Evolutionary conservation across 2,797 vertebrate species (phyloP), one percentile per base, ranked within the genome.

Genomic region (Poecile montanus): DNA sequence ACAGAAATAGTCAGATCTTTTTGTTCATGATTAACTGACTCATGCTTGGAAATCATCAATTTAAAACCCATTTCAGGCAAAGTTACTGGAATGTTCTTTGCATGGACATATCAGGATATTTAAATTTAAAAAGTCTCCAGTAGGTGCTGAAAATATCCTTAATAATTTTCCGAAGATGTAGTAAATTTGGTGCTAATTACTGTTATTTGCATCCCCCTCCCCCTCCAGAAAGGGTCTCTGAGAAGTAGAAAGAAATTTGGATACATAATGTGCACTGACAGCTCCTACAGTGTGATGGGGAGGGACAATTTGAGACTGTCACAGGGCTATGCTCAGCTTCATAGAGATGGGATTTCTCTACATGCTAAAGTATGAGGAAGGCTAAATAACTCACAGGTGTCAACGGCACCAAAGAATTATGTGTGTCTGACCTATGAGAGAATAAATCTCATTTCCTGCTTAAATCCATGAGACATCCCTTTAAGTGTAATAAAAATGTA

Each of bases 341-440:
- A 63, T 86, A 87, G 94, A 94, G 80, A 92, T 91, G 94, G 84
- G 96, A 92, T 94, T 95, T 96, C 85, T 94, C 92, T 92, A 91
- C 91, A 95, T 91, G 76, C 68, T 80, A 21, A 96, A 96, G 96
- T 86, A 83, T 83, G 89, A 91, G 92, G 90, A 96, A 92, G 40
- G 76, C 95, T 97, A 97, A 98, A 97, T 97, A 97, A 97, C 97
- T 97, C 97, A 95, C 97, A 97, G 97, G 97, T 98, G 97, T 97
- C 97, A 97, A 94, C 65, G 65, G 63, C 96, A 96, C 91, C 72
- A 88, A 97, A 97, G 97, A 98, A 97, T 97, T 97, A 98, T 71
- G 92, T 83, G 82, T 50, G 78, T 86, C 96, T 97, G 97, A 96
- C 97, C 97, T 95, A 84, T 66, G 93, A 95, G 61, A 82, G 91